Evolutionary conservation across 2,797 vertebrate genomes (phyloP), one percentile per base, ranked within the genome.

Genomic region (Microctenopoma stevenorrisi): DNA sequence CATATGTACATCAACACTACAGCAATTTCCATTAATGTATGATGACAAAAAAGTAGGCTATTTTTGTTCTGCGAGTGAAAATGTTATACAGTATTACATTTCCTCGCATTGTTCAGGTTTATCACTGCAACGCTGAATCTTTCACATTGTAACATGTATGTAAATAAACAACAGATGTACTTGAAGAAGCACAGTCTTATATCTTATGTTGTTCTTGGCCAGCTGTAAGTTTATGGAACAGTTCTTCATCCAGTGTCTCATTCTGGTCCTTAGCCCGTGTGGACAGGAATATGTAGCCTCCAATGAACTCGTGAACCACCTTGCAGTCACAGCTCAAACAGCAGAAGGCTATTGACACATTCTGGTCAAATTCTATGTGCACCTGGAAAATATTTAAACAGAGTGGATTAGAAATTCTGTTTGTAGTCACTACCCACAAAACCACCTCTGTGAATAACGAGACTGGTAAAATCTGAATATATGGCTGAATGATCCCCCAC

Each of bases 241-340:
- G 89, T 43, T 99, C 98, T 92, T 98, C 98, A 2, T 99, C 97
- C 67, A 99, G 87, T 0, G 95, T 96, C 88, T 99, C 96, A 4
- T 98, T 98, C 86, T 99, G 98, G 92, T 96, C 97, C 89, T 98
- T 99, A 62, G 97, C 97, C 64, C 98, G 94, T 0, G 98, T 99
- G 38, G 98, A 99, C 70, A 99, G 83, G 93, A 99, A 99, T 87
- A 99, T 99, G 89, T 99, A 99, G 33, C 98, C 98, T 0, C 98
- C 98, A 0, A 99, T 99, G 72, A 96, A 98, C 83, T 99, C 97
- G 0, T 99, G 98, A 35, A 99, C 95, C 30, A 97, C 91, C 87
- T 99, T 98, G 92, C 98, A 99, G 87, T 97, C 96, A 12, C 97
- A 97, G 22, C 95, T 97, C 74, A 93, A 83, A 56, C 97, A 98